Percentiles rank a stretch among this genome's conserved stretches.
These are phyloP conservation scores for Colistium nudipinnis DNA, from an alignment of 2,113 vertebrate genomes.

Conservation along the genomic window DNA sequence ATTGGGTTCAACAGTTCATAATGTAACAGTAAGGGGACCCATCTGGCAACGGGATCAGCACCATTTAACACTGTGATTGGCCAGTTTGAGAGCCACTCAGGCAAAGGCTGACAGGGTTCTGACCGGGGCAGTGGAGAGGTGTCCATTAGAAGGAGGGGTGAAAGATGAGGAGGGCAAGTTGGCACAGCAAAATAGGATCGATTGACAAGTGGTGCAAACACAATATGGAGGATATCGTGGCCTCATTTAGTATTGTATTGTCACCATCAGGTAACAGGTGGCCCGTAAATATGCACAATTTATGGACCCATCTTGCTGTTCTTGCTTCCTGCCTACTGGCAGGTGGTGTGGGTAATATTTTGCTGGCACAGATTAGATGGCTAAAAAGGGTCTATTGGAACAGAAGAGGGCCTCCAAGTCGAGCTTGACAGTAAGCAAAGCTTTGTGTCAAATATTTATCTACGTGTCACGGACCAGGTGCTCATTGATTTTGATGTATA, in stretches of 20 bases:
- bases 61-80: conserved; percentile 65
- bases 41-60: conserved; percentile 67
- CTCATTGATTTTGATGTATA: too few relatives aligned
- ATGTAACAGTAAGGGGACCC: conserved; percentile 61
- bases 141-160: conserved; percentile 22
- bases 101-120: conserved; percentile 35
- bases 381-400: background rate
- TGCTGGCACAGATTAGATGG: conserved; percentile 15
- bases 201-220: conserved; percentile 29
- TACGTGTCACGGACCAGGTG: too few relatives aligned
- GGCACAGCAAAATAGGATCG: conserved; percentile 26
- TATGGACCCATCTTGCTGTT: conserved; percentile 34
- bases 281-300: conserved; percentile 13
- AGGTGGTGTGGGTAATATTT: conserved; percentile 44
- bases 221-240: conserved; percentile 14
- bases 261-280: conserved; percentile 37
- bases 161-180: conserved; percentile 27
- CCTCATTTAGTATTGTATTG: conserved; percentile 17
- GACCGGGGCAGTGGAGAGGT: conserved; percentile 23
- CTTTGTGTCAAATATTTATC: too few relatives aligned
- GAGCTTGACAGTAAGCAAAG: too few relatives aligned
- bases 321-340: conserved; percentile 12
- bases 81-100: conserved; percentile 33
- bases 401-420: too few relatives aligned
- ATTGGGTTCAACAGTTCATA: conserved; percentile 78